Conservation (phyloP, 2,113 vertebrate genomes). For the Strix uralensis region DNA sequence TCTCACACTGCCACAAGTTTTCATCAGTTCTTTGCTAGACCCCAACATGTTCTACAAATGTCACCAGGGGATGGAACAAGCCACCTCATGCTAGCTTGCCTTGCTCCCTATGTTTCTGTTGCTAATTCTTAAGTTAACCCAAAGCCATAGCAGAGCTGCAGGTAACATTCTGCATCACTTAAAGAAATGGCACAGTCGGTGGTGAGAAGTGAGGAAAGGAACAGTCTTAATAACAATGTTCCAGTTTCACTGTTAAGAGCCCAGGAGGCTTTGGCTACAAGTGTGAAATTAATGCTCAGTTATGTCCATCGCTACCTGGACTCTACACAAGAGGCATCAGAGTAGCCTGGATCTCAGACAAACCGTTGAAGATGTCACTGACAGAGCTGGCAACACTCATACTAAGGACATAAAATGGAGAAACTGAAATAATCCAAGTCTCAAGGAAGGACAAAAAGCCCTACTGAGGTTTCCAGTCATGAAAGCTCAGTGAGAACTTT, state of each 20-base stretch:
- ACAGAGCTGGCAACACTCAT: neutral
- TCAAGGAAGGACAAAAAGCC: neutral
- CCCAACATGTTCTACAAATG: fast-evolving
- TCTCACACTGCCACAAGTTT: neutral
- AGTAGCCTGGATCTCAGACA: neutral
- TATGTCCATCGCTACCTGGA: neutral
- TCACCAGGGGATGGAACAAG: neutral
- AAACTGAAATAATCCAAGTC: neutral
- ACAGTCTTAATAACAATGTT: fast-evolving
- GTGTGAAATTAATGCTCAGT: neutral
- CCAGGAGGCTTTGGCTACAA: neutral
- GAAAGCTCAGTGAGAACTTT: neutral
- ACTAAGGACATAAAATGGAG: neutral
- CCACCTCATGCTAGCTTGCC: neutral
- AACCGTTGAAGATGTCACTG: neutral
- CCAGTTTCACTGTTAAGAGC: neutral
- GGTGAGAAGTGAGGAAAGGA: neutral
- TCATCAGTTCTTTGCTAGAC: neutral
- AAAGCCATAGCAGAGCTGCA: neutral
- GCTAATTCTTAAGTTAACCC: neutral
- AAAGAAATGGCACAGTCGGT: neutral
- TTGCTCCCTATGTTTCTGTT: neutral
- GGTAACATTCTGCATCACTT: neutral
- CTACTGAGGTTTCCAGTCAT: neutral
- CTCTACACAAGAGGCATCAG: neutral